Evolutionary conservation across 2,113 vertebrate species (phyloP), one percentile per base, ranked within the genome.

Genomic region (Addax nasomaculatus): DNA sequence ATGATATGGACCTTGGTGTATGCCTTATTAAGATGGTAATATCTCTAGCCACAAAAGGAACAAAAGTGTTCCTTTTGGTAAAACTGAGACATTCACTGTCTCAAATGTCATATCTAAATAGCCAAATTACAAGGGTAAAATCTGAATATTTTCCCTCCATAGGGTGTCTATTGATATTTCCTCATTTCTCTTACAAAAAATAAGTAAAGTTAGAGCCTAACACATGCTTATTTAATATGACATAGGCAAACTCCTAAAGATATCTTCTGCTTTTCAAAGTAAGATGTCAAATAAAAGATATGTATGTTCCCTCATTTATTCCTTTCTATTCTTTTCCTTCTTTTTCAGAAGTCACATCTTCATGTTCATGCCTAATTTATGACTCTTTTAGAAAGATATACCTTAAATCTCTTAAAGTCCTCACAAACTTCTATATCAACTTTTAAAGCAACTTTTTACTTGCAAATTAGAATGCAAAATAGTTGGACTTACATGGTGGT

Each of bases 381-480:
- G 76, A 78, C 23, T 83, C 53, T 49, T 93, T 88, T 90, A 10
- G 7, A 90, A 95, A 98, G 97, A 30, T 51, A 95, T n/a, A 96
- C 33, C 25, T 57, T 96, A 93, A 73, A 47, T 95, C 88, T 67
- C 43, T 11, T 51, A 95, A 96, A 64, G 67, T 55, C 14, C 33
- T 55, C 30, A 0, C 39, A 73, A 91, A 96, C 62, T 96, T 97
- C 80, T n/a, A 93, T 43, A 36, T 9, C 86, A 95, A n/a, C 6
- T 98, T 96, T 97, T 95, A 45, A 73, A 97, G 97, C 55, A 97
- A 98, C 62, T 98, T 79, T 70, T 98, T 60, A 70, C 55, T 98
- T 97, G 89, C 55, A 96, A 98, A 94, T 78, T 73, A 94, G 97
- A 97, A 98, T 94, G 57, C 85, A 98, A 96, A 98, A 96, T 45